Conservation (phyloP, 2,797 vertebrate genomes). For the Iguana delicatissima region DNA sequence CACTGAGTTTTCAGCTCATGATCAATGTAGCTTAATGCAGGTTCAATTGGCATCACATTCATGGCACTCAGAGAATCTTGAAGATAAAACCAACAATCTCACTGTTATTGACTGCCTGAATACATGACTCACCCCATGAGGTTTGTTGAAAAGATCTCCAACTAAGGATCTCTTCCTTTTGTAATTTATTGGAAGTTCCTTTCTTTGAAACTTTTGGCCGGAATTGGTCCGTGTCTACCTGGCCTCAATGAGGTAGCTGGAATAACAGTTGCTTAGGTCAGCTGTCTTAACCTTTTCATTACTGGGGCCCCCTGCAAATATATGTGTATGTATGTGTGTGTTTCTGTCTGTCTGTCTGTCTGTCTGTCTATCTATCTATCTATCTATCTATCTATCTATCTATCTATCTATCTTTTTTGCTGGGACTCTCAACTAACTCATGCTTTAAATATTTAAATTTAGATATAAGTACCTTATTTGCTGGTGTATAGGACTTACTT, state of each 20-base stretch:
- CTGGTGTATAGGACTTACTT: too few relatives aligned
- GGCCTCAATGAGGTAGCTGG: neutral
- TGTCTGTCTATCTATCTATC: too few relatives aligned
- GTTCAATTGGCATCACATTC: neutral
- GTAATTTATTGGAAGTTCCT: neutral
- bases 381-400: too few relatives aligned
- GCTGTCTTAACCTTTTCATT: too few relatives aligned
- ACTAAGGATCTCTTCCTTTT: neutral
- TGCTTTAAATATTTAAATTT: too few relatives aligned
- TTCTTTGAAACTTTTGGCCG: neutral
- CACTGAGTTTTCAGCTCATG: neutral
- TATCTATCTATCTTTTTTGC: too few relatives aligned
- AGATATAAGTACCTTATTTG: too few relatives aligned
- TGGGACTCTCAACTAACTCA: too few relatives aligned
- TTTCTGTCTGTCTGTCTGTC: too few relatives aligned
- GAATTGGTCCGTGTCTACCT: too few relatives aligned
- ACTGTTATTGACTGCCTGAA: neutral
- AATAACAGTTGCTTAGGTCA: neutral
- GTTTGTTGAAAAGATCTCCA: neutral
- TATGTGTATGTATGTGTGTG: too few relatives aligned
- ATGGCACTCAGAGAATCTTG: neutral
- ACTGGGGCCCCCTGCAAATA: too few relatives aligned
- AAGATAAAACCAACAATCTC: neutral
- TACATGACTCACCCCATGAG: neutral
- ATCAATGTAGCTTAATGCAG: neutral